These are phyloP conservation scores for Hypolimnas misippus DNA, from an alignment of 2,888 invertebrate species.

Conservation along the genomic window DNA sequence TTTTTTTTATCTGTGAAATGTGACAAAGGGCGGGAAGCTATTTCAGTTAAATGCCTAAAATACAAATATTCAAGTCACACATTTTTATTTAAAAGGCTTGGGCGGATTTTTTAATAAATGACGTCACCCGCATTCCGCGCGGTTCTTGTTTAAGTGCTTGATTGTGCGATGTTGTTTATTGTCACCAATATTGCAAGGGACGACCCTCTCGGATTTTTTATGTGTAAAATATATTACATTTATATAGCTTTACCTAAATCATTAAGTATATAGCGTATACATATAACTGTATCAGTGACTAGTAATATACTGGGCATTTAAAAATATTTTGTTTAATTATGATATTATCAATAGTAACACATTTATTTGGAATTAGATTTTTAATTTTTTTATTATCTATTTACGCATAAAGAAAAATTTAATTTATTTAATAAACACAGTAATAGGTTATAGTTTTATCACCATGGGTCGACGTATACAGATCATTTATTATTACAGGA, in stretches of 20 bases:
- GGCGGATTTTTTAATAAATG: conserved; percentile 68
- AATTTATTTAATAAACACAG: too few relatives aligned
- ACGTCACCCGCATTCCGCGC: conserved; percentile 65
- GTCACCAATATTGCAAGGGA: conserved; percentile 67
- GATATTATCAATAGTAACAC: too few relatives aligned
- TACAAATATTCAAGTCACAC: neutral
- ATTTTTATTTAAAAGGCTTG: conserved; percentile 18
- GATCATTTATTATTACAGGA: too few relatives aligned
- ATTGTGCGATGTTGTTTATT: conserved; percentile 78
- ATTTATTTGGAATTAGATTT: too few relatives aligned
- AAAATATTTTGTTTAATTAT: too few relatives aligned
- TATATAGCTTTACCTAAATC: neutral
- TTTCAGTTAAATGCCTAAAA: neutral
- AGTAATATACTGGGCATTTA: too few relatives aligned
- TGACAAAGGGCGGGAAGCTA: neutral
- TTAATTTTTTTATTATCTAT: too few relatives aligned
- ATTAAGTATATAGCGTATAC: neutral
- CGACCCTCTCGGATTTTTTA: conserved; percentile 31
- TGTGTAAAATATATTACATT: conserved; percentile 17
- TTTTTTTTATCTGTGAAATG: neutral
- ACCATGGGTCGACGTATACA: too few relatives aligned
- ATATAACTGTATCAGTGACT: neutral
- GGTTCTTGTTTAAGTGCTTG: conserved; percentile 78
- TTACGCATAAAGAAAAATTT: too few relatives aligned
- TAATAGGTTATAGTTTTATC: too few relatives aligned